phyloP scores from a whole-genome alignment of 2,113 vertebrate genomes.

The Tetraodon nigroviridis region DNA sequence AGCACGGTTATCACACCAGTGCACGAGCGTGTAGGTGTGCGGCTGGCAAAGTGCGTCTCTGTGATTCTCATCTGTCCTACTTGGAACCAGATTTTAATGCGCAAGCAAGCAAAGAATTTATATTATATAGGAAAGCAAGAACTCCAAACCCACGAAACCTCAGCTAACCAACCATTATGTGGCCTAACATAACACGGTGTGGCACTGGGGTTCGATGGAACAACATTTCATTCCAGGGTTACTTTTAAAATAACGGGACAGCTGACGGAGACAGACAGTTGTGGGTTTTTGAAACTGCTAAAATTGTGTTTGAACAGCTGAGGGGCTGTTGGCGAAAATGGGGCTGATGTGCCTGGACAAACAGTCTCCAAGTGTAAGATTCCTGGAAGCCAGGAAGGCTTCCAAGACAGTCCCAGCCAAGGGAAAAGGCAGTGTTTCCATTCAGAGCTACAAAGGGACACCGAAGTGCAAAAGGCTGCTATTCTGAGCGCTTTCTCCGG shows the following conservation, averaged over 20 bases:
- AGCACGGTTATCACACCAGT: conserved; percentile 33
- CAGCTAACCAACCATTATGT: conserved; percentile 60
- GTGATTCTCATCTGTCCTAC: conserved; percentile 34
- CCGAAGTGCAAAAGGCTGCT: conserved; percentile 43
- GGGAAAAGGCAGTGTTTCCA: conserved; percentile 42
- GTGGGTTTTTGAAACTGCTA: conserved; percentile 48
- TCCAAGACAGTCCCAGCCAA: conserved; percentile 46
- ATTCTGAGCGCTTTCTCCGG: conserved; percentile 48
- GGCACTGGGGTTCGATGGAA: conserved; percentile 27
- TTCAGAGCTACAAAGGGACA: conserved; percentile 45
- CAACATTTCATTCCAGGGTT: conserved; percentile 33
- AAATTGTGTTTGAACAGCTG: conserved; percentile 58
- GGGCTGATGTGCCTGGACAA: conserved; percentile 40
- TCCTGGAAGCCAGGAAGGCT: conserved; percentile 51
- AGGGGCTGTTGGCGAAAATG: conserved; percentile 25
- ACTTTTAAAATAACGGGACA: conserved; percentile 39
- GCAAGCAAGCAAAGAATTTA: conserved; percentile 59
- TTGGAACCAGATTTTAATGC: conserved; percentile 40
- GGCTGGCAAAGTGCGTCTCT: conserved; percentile 28
- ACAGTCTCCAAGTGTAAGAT: conserved; percentile 63
- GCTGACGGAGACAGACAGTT: conserved; percentile 27
- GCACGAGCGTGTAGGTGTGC: conserved; percentile 41
- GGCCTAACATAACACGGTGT: conserved; percentile 53
- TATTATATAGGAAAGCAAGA: conserved; percentile 48
- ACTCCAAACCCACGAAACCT: conserved; percentile 42